Base-by-base conservation (phyloP, 2,888 invertebrate species). In the Dione vanillae region DNA sequence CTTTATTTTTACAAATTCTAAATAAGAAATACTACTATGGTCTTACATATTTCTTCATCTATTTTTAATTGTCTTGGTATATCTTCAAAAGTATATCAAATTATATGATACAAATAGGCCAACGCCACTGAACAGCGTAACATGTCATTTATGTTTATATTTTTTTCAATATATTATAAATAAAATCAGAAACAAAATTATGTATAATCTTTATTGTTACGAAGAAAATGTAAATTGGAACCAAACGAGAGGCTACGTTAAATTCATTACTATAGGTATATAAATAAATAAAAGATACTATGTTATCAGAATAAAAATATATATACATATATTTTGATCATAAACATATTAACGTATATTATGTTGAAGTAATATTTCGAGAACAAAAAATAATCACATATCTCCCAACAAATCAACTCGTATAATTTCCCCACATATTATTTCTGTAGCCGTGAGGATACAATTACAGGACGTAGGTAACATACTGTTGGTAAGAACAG, bases 361-460 rank as follows among this genome's bases (percentile, higher is more conserved):
- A 49, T 40, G 16, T 37, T 40, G 12, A 16, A n/a, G 19, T 64
- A 16, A 47, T 47, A 11, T 49, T 19, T 37, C 47, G 49, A 19
- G 11, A 37, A 35, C 27, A n/a, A 37, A 47, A 62, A 11, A n/a
- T 62, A 52, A 62, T 68, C 54, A 52, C 19, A 45, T 45, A 52
- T 62, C 62, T 54, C 43, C 40, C 37, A 3, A 35, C 14, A 54
- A 62, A 62, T 68, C 62, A 47, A 14, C 45, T 62, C 54, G 59
- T 71, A 40, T 71, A 65, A 62, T 69, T 69, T 72, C 35, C 54
- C 35, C 47, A 65, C 65, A 41, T 66, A 61, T 72, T 65, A 69
- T 69, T 54, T 56, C 61, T 65, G 61, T 52, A 45, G 61, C 61
- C 49, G 45, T 58, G 19, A 66, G 69, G 69, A 62, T 56, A 56